Conservation (phyloP, 92 coral and sea anemone species). For the Desmophyllum pertusum region DNA sequence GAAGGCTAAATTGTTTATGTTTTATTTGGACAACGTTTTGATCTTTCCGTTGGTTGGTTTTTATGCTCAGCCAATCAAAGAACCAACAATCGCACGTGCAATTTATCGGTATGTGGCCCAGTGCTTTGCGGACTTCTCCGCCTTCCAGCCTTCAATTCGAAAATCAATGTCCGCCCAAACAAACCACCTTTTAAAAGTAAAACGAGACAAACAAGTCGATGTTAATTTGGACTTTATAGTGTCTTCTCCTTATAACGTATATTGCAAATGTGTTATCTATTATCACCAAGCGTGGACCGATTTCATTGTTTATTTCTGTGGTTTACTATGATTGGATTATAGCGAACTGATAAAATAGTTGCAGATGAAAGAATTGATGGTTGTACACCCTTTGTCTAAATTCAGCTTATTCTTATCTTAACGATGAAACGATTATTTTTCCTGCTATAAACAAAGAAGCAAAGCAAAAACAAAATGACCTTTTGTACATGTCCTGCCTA, state of each 20-base stretch:
- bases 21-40: not conserved
- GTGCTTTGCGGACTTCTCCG: not conserved
- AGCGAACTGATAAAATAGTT: not conserved
- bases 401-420: not conserved
- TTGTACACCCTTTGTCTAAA: not conserved
- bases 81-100: not conserved
- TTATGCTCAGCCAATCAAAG: not conserved
- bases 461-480: not conserved
- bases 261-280: not conserved
- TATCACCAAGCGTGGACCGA: not conserved
- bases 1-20: not conserved
- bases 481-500: too few relatives aligned
- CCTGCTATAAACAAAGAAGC: not conserved
- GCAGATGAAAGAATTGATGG: not conserved
- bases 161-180: too few relatives aligned
- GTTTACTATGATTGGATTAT: not conserved
- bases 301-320: not conserved
- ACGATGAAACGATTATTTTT: not conserved
- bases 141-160: not conserved
- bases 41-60: not conserved
- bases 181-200: too few relatives aligned
- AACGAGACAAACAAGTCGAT: not conserved
- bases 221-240: not conserved
- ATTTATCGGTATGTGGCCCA: not conserved
- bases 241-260: not conserved